A percentile compares a stretch with the other conserved stretches of the same genome.
phyloP scores from a whole-genome alignment of 2,888 invertebrate species.

The Catocala nupta region DNA sequence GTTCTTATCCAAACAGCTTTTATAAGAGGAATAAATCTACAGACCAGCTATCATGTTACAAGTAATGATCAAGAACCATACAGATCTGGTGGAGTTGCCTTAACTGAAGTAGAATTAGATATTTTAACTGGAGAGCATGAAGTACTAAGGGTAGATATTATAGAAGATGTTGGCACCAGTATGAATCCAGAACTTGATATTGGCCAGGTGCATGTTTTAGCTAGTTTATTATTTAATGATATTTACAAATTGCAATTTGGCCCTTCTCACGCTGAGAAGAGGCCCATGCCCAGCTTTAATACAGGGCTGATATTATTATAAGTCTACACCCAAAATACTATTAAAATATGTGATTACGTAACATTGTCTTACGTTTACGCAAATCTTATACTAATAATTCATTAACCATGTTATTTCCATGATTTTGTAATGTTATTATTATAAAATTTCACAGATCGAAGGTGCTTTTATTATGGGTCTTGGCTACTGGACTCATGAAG shows the following conservation, averaged over 20 bases:
- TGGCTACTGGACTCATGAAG: constrained; percentile 92
- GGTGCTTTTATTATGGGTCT: constrained; percentile 92
- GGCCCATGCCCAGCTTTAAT: too few relatives aligned
- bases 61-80: constrained; percentile 7
- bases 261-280: too few relatives aligned
- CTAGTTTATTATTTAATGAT: too few relatives aligned
- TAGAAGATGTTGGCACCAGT: constrained; percentile 90
- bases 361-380: too few relatives aligned
- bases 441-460: constrained; percentile 80
- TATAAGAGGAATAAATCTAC: constrained; percentile 8
- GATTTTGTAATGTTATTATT: not conserved
- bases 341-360: too few relatives aligned
- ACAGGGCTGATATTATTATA: too few relatives aligned
- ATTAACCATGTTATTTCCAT: not conserved
- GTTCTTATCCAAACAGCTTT: constrained; percentile 5
- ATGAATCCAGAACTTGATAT: constrained; percentile 90
- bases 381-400: too few relatives aligned
- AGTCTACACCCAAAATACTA: too few relatives aligned
- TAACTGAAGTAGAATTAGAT: constrained; percentile 91
- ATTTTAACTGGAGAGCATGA: constrained; percentile 91
- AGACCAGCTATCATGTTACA: constrained; percentile 1
- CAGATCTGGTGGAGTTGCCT: constrained; percentile 78
- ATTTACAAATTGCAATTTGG: too few relatives aligned
- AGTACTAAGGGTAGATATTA: constrained; percentile 88
- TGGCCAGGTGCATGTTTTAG: constrained; percentile 84